Percentiles rank a stretch among this genome's conserved stretches.
phyloP scores from a whole-genome alignment of 1,140 invertebrate species.

The Agrilus planipennis region DNA sequence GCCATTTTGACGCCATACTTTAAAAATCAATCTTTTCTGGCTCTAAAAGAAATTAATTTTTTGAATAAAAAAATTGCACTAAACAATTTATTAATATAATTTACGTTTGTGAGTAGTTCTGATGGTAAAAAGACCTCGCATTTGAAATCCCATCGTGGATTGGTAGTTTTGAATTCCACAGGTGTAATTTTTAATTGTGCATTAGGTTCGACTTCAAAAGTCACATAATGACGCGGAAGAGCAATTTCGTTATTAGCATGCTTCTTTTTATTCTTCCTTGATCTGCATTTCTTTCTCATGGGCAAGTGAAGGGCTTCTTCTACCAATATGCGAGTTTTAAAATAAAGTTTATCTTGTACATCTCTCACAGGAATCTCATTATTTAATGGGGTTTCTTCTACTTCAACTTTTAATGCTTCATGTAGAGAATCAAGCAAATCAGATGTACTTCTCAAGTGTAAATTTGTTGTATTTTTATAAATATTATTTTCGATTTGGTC shows the following conservation, averaged over 20 bases:
- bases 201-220: slow-evolving; percentile 37
- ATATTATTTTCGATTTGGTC: neutral
- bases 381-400: neutral
- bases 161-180: slow-evolving; percentile 38
- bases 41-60: slow-evolving; percentile 33
- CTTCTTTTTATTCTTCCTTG: slow-evolving; percentile 21
- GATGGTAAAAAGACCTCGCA: slow-evolving; percentile 38
- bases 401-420: slow-evolving; percentile 25
- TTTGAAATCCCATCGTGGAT: slow-evolving; percentile 44
- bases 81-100: slow-evolving; percentile 9
- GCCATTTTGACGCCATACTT: slow-evolving; percentile 43
- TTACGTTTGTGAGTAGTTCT: slow-evolving; percentile 44
- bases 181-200: slow-evolving; percentile 36
- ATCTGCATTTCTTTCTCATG: slow-evolving; percentile 32
- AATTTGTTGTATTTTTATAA: slow-evolving; percentile 3
- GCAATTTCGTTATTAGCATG: slow-evolving; percentile 18
- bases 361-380: neutral
- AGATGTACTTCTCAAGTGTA: slow-evolving; percentile 26
- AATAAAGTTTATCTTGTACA: slow-evolving; percentile 12
- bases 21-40: slow-evolving; percentile 45
- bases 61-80: neutral
- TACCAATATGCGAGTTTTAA: slow-evolving; percentile 40
- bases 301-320: slow-evolving; percentile 45
- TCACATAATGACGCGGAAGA: slow-evolving; percentile 45
- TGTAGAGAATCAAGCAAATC: slow-evolving; percentile 37